Conservation (phyloP, 2,888 invertebrate genomes). For the Coelopa pilipes region DNA sequence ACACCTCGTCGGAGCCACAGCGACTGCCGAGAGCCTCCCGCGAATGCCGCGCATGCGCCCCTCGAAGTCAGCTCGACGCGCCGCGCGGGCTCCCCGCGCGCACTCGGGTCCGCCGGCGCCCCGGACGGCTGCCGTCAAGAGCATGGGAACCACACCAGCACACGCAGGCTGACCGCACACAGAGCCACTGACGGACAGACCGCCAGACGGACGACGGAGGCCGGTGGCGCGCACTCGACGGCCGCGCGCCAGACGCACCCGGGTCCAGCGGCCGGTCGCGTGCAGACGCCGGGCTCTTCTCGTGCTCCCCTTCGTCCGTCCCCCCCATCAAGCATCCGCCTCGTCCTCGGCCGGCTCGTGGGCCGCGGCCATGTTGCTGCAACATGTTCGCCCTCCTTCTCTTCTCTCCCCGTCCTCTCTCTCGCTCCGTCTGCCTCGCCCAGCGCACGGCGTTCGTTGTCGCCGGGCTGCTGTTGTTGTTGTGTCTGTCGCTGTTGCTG, state of each 20-base stretch:
- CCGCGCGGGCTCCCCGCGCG: neutral
- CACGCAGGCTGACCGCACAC: conserved; percentile 1
- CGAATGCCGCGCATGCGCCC: conserved; percentile 9
- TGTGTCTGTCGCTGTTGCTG: too few species aligned
- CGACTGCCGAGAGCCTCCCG: too few species aligned
- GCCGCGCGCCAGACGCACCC: neutral
- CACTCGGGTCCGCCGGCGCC: too few species aligned
- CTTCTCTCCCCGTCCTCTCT: too few species aligned
- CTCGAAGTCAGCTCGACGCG: neutral
- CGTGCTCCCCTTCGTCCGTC: conserved; percentile 31
- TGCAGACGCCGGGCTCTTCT: conserved; percentile 4
- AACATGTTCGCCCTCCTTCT: too few species aligned
- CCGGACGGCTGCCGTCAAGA: neutral
- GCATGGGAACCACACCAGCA: conserved; percentile 19
- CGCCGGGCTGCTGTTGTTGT: too few species aligned
- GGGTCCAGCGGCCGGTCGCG: conserved; percentile 6
- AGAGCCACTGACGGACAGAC: conserved; percentile 16
- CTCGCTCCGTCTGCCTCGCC: too few species aligned
- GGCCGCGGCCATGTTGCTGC: too few species aligned
- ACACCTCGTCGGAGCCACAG: too few species aligned
- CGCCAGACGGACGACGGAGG: conserved; percentile 14
- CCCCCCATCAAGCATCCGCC: conserved; percentile 33
- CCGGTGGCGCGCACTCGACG: neutral
- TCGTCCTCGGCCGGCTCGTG: neutral
- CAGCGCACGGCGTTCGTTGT: too few species aligned